These are phyloP conservation scores for Drosophila recens DNA, from an alignment of 2,888 invertebrate species.

Conservation along the genomic window DNA sequence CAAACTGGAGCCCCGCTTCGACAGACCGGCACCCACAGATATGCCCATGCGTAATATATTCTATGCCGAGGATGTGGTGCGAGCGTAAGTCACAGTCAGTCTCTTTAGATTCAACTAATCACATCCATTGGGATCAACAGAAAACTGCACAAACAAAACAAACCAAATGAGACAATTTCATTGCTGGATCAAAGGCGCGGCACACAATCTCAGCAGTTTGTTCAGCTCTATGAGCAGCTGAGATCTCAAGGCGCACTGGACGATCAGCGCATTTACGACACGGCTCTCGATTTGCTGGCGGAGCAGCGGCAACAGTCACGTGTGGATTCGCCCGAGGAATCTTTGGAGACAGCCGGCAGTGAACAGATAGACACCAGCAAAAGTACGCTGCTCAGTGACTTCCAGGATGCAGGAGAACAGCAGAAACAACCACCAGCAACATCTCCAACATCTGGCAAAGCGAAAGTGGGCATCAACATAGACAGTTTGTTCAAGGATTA, in stretches of 20 bases:
- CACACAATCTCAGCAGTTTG: slow-evolving; percentile 87
- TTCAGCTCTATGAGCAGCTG: slow-evolving; percentile 88
- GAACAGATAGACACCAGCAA: slow-evolving; percentile 25
- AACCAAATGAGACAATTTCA: slow-evolving; percentile 87
- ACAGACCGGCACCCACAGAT: slow-evolving; percentile 87
- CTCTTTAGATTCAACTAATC: background rate
- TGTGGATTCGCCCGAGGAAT: slow-evolving; percentile 44
- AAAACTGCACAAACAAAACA: slow-evolving; percentile 88
- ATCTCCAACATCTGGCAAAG: slow-evolving; percentile 19
- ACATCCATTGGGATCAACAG: slow-evolving; percentile 84
- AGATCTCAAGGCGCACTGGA: slow-evolving; percentile 86
- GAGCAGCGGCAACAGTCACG: slow-evolving; percentile 68
- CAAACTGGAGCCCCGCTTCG: slow-evolving; percentile 91
- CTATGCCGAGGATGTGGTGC: slow-evolving; percentile 92
- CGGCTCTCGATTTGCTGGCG: slow-evolving; percentile 85
- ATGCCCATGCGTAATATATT: slow-evolving; percentile 89
- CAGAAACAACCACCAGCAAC: slow-evolving; percentile 5
- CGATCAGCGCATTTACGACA: slow-evolving; percentile 86
- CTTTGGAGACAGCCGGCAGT: background rate
- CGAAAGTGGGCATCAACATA: slow-evolving; percentile 70
- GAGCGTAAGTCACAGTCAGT: slow-evolving; percentile 89
- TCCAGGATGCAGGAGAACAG: slow-evolving; percentile 57
- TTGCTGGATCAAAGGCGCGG: slow-evolving; percentile 84
- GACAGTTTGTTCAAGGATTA: slow-evolving; percentile 72
- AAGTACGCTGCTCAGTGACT: slow-evolving; percentile 61